Evolutionary conservation across 92 coral and sea anemone genomes (phyloP), one percentile per base, ranked within the genome.

Genomic region (Bergia sp.): DNA sequence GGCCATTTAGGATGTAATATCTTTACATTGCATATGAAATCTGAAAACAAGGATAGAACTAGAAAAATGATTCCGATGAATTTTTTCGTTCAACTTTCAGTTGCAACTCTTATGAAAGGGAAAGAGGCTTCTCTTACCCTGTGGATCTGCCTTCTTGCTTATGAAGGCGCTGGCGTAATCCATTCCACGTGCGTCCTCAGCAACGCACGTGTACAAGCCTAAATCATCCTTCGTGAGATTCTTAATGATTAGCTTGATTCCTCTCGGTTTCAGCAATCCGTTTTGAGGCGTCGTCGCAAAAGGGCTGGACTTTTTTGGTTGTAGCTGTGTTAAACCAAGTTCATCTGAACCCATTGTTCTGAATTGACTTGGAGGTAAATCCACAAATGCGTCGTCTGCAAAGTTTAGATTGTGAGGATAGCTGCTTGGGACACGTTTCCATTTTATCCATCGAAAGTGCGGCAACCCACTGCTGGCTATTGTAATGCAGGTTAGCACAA

Each of bases 161-260:
- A 79, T 15, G 61, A 79, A 79, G 61, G 82, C 82, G n/a, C 82
- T 79, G 42, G 40, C 66, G 40, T 45, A 50, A 50, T 79, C 82
- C 82, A 37, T 79, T 23, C 92, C 92, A 64, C 58, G 40, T 20
- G 81, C 89, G 16, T 90, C 87, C 75, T 78, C 87, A 40, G 87
- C 82, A 57, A 90, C 21, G 38, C 92, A 90, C 1, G 92, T 85
- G 69, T 90, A 90, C 85, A 90, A 42, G 5, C 92, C 92, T 0
- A 49, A 82, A 79, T 85, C 92, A 2, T 90, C 86, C 67, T 85
- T 76, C 1, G 92, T 85, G 7, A 79, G 58, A 50, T 79, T 77
- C 57, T 45, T 13, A 79, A 79, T n/a, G 13, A 79, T 42, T 5
- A 79, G 20, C 10, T 79, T 23, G 10, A 79, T 9, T 7, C 82